A percentile compares a stretch with the other conserved stretches of the same genome.
Evolutionary conservation across 2,113 vertebrate genomes (phyloP).

Genomic region (Polypterus senegalus): DNA sequence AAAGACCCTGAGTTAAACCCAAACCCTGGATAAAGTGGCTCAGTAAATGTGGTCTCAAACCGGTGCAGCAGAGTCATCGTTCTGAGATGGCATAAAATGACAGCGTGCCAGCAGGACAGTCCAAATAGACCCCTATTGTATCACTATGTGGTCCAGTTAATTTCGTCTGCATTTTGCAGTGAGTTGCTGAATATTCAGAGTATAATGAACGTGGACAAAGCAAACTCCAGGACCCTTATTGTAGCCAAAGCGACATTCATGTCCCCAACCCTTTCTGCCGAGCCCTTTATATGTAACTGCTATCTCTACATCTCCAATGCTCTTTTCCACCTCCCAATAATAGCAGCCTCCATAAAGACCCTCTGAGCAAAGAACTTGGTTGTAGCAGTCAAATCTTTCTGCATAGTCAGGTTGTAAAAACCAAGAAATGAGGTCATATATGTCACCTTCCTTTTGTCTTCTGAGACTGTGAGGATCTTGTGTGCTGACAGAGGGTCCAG

Average conservation of each 20-base stretch:
- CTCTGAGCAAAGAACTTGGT: constrained; percentile 78
- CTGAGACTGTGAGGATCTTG: constrained; percentile 59
- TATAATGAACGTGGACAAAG: constrained; percentile 38
- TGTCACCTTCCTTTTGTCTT: constrained; percentile 49
- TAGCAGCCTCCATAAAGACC: constrained; percentile 56
- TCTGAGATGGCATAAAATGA: constrained; percentile 75
- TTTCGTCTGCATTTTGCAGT: constrained; percentile 45
- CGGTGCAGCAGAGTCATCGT: constrained; percentile 48
- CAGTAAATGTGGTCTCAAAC: constrained; percentile 64
- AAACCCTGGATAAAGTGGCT: constrained; percentile 70
- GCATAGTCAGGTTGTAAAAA: constrained; percentile 23
- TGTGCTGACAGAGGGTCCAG: constrained; percentile 75
- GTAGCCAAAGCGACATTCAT: constrained; percentile 71
- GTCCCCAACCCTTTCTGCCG: constrained; percentile 41
- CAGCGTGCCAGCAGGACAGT: constrained; percentile 59
- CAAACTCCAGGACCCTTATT: constrained; percentile 81
- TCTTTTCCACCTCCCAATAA: constrained; percentile 84
- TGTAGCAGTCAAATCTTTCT: constrained; percentile 64
- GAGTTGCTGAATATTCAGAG: constrained; percentile 49
- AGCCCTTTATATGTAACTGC: constrained; percentile 70
- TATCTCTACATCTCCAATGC: constrained; percentile 65
- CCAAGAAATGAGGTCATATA: constrained; percentile 42
- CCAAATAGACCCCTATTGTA: constrained; percentile 66
- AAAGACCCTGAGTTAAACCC: constrained; percentile 36
- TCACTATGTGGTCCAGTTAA: constrained; percentile 29